phyloP scores from a whole-genome alignment of 2,797 vertebrate species.

The Choloepus didactylus region DNA sequence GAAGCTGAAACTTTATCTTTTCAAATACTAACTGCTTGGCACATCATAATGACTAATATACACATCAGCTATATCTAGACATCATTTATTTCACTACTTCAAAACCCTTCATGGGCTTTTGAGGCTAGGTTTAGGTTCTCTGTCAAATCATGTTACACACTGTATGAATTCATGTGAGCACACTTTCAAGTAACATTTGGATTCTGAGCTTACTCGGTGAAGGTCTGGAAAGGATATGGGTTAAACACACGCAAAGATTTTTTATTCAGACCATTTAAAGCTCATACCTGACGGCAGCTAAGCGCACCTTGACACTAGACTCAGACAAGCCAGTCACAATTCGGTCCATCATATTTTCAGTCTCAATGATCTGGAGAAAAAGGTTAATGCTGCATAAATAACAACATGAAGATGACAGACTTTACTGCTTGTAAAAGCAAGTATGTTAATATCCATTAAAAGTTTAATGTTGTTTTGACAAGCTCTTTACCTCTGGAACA shows the following conservation, averaged over 20 bases:
- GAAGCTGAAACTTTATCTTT: slow-evolving; percentile 51
- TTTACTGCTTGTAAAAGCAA: slow-evolving; percentile 79
- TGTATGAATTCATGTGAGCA: slow-evolving; percentile 52
- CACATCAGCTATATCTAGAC: slow-evolving; percentile 52
- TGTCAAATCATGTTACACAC: slow-evolving; percentile 51
- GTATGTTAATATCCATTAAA: slow-evolving; percentile 64
- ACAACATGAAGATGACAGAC: slow-evolving; percentile 72
- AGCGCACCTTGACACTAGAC: slow-evolving; percentile 98
- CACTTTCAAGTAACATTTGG: slow-evolving; percentile 67
- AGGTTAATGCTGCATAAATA: slow-evolving; percentile 84
- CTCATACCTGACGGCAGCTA: slow-evolving; percentile 98
- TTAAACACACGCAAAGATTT: slow-evolving; percentile 57
- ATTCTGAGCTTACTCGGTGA: slow-evolving; percentile 71
- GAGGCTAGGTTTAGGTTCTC: not conserved
- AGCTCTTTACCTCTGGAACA: slow-evolving; percentile 69
- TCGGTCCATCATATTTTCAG: slow-evolving; percentile 99
- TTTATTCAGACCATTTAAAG: slow-evolving; percentile 79
- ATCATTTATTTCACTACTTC: not conserved
- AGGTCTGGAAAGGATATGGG: slow-evolving; percentile 70
- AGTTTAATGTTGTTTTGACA: slow-evolving; percentile 60
- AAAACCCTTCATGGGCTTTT: not conserved
- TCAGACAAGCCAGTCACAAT: slow-evolving; percentile 99
- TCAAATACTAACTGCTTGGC: slow-evolving; percentile 50
- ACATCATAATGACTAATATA: slow-evolving; percentile 49
- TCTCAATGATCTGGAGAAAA: slow-evolving; percentile 96